Evolutionary conservation across 2,113 vertebrate species (phyloP).

Genomic region (Pycnonotus jocosus): DNA sequence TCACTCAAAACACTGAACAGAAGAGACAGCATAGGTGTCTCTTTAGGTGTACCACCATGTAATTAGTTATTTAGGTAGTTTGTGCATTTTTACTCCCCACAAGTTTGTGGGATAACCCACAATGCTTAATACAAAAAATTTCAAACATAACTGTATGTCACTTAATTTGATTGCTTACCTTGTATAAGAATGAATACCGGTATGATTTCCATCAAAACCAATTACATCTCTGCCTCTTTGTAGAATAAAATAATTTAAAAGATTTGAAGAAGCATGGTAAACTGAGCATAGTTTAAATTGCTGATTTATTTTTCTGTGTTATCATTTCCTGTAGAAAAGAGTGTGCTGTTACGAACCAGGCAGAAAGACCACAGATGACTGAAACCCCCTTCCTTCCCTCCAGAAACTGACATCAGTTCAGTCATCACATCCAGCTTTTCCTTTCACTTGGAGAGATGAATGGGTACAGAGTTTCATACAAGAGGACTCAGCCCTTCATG

Average conservation of each 20-base stretch:
- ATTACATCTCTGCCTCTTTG: neutral
- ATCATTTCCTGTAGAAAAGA: neutral
- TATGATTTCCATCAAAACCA: neutral
- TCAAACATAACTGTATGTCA: neutral
- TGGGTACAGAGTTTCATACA: fast-evolving
- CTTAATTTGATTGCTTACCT: neutral
- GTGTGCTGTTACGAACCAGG: neutral
- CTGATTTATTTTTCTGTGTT: neutral
- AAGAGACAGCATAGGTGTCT: neutral
- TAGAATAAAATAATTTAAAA: neutral
- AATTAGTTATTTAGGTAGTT: neutral
- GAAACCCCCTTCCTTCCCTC: neutral
- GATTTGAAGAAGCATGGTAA: neutral
- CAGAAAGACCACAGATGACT: neutral
- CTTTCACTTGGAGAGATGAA: neutral
- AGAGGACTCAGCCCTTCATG: fast-evolving
- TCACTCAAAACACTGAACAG: neutral
- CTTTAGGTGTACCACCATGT: neutral
- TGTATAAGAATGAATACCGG: neutral
- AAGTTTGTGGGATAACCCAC: neutral
- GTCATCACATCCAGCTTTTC: neutral
- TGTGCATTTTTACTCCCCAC: neutral
- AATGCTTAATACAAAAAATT: neutral
- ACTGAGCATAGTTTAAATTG: neutral
- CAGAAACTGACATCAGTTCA: neutral